Evolutionary conservation across 2,113 vertebrate genomes (phyloP).

Genomic region (Heloderma charlesbogerti): DNA sequence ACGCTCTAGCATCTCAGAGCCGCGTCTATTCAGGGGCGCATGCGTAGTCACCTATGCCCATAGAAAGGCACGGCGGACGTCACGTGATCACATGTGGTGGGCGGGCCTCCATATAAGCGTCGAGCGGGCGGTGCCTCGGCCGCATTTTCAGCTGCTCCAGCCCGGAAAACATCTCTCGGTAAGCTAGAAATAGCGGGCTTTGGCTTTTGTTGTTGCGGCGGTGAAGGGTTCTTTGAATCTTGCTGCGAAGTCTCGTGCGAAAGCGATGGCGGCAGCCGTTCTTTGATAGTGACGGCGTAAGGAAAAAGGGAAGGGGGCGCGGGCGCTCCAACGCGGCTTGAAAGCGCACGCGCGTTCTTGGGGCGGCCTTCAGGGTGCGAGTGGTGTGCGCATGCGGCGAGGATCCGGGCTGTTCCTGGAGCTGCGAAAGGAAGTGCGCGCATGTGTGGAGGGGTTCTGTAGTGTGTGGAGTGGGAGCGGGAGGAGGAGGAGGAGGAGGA

Average conservation of each 20-base stretch:
- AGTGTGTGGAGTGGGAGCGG: too few species aligned
- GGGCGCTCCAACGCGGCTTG: neutral
- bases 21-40: neutral
- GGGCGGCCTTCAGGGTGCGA: neutral
- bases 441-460: neutral
- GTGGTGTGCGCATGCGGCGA: neutral
- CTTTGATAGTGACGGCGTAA: neutral
- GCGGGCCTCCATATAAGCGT: conserved; percentile 31
- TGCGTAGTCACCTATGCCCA: neutral
- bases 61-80: neutral
- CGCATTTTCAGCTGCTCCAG: conserved; percentile 22
- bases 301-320: neutral
- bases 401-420: too few species aligned
- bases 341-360: neutral
- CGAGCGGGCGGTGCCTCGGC: conserved; percentile 24
- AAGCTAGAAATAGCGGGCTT: accelerated
- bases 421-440: neutral
- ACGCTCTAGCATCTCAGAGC: too few species aligned
- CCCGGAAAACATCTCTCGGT: accelerated
- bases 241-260: neutral
- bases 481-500: neutral
- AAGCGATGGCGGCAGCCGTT: neutral
- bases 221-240: neutral
- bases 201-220: neutral
- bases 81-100: neutral